phyloP scores from a whole-genome alignment of 2,888 invertebrate genomes.

The Scaeva pyrastri region DNA sequence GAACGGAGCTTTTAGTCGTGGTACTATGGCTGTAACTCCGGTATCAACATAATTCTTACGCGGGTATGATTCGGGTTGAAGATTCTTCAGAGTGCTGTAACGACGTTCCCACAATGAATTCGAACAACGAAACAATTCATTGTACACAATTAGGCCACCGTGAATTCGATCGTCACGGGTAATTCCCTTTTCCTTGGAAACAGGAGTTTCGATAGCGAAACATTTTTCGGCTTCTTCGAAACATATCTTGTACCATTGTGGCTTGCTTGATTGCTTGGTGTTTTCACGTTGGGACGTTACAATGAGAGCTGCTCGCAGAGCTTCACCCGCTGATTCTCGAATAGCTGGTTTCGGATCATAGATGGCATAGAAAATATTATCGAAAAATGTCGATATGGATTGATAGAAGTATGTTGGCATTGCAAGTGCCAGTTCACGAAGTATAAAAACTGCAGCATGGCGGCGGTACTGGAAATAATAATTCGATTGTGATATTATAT shows the following conservation, averaged over 20 bases:
- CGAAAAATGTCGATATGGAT: slow-evolving; percentile 96
- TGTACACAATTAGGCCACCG: slow-evolving; percentile 95
- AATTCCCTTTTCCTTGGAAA: slow-evolving; percentile 89
- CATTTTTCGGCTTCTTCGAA: slow-evolving; percentile 94
- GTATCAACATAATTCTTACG: slow-evolving; percentile 79
- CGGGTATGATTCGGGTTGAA: slow-evolving; percentile 83
- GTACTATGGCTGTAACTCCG: slow-evolving; percentile 80
- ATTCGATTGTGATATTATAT: too few species aligned
- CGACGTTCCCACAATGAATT: slow-evolving; percentile 94
- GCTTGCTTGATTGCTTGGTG: slow-evolving; percentile 95
- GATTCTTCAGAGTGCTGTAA: slow-evolving; percentile 89
- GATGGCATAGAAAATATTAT: slow-evolving; percentile 95
- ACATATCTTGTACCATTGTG: slow-evolving; percentile 96
- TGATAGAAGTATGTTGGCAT: slow-evolving; percentile 99
- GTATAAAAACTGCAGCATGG: slow-evolving; percentile 95
- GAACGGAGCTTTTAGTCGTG: slow-evolving; percentile 84
- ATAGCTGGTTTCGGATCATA: slow-evolving; percentile 96
- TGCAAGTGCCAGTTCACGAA: slow-evolving; percentile 96
- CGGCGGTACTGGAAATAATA: slow-evolving; percentile 87
- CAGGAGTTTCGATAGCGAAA: slow-evolving; percentile 87
- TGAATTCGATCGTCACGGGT: slow-evolving; percentile 96
- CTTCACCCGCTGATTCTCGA: slow-evolving; percentile 96
- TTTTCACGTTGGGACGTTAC: slow-evolving; percentile 98
- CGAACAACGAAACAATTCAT: slow-evolving; percentile 96
- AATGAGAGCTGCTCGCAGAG: slow-evolving; percentile 96